Evolutionary conservation across 2,797 vertebrate genomes (phyloP).

Genomic region (Ciconia nigra): DNA sequence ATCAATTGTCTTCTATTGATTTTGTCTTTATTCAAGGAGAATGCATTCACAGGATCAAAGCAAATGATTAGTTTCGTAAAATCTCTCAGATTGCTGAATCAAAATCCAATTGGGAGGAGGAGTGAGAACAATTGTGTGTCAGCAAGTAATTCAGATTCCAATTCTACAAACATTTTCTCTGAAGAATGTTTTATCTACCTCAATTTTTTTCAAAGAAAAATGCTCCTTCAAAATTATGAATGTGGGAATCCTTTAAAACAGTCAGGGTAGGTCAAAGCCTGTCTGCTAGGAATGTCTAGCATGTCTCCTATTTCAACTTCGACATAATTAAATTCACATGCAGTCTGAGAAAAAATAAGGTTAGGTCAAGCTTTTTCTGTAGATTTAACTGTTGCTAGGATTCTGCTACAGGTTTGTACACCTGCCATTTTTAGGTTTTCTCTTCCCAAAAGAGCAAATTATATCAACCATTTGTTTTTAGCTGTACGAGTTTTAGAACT

Average conservation of each 20-base stretch:
- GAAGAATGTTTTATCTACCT: not conserved
- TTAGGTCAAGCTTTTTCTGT: not conserved
- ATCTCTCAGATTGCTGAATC: conserved; percentile 2
- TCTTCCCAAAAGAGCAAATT: not conserved
- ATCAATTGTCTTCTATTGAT: conserved; percentile 24
- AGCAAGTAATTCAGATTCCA: not conserved
- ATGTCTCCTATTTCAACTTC: not conserved
- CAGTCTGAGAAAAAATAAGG: not conserved
- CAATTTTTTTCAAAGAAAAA: not conserved
- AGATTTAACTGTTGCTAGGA: not conserved
- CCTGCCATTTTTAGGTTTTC: not conserved
- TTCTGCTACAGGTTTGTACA: not conserved
- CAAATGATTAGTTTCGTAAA: conserved; percentile 3
- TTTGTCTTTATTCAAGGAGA: conserved; percentile 35
- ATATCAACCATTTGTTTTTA: not conserved
- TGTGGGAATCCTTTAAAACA: not conserved
- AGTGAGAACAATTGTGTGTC: not conserved
- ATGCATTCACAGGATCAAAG: not conserved
- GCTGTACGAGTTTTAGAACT: not conserved
- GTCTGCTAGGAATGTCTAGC: not conserved
- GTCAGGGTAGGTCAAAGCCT: not conserved
- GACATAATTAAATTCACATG: not conserved
- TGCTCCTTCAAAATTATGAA: not conserved
- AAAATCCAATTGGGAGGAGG: not conserved
- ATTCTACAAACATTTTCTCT: not conserved